phyloP scores from a whole-genome alignment of 2,888 invertebrate genomes.

The Yponomeuta evonymella region DNA sequence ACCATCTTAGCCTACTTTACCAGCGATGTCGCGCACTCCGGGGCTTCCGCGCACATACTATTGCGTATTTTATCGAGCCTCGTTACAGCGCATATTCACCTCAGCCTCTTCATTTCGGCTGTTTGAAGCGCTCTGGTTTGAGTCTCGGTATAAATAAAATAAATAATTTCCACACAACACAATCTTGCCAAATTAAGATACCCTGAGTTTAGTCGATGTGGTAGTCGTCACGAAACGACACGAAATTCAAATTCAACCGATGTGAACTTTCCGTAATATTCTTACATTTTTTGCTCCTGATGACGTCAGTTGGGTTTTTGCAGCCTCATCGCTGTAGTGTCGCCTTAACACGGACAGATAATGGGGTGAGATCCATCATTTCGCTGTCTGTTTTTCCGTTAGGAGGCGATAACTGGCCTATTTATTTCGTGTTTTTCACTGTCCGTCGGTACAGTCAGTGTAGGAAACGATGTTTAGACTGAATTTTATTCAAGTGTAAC shows the following conservation, averaged over 20 bases:
- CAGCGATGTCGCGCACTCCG: no score
- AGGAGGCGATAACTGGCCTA: neutral
- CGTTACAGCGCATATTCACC: no score
- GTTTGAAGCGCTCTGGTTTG: no score
- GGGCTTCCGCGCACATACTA: no score
- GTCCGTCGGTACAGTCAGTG: neutral
- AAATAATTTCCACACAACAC: no score
- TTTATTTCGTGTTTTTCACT: neutral
- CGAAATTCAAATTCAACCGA: neutral
- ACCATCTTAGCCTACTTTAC: no score
- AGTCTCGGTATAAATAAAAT: no score
- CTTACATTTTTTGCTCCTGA: neutral
- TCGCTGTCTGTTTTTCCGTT: neutral
- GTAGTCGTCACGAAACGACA: neutral
- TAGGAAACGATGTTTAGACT: neutral
- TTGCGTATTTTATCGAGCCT: no score
- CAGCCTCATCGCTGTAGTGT: neutral
- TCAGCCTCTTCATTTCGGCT: no score
- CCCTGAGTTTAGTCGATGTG: no score
- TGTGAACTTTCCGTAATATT: neutral
- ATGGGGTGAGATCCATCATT: constrained; percentile 2
- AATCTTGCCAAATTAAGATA: no score
- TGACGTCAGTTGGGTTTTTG: neutral
- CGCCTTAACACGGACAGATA: neutral
- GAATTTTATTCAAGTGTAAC: neutral